phyloP scores from a whole-genome alignment of 92 coral and sea anemone species.

The Parazoanthus darwini region DNA sequence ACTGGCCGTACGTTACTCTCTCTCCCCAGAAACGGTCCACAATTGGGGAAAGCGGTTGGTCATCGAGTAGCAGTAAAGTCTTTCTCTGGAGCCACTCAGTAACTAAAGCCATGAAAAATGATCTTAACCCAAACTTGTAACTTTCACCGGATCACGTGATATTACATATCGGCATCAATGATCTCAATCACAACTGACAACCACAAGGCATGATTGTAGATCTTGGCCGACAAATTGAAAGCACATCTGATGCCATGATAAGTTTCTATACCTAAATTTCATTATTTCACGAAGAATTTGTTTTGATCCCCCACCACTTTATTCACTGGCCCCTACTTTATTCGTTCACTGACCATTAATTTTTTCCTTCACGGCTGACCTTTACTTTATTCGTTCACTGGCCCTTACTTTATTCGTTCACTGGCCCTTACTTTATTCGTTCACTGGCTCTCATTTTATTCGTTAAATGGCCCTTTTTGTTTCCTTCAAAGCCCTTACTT shows the following conservation, averaged over 20 bases:
- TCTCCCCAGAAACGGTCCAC: background rate
- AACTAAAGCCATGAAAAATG: slow-evolving; percentile 43
- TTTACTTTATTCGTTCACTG: no score
- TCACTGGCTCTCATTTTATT: no score
- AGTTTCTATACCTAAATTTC: no score
- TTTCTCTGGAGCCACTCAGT: slow-evolving; percentile 35
- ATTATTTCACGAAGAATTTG: no score
- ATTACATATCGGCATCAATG: slow-evolving; percentile 47
- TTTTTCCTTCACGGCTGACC: no score
- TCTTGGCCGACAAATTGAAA: slow-evolving; percentile 49
- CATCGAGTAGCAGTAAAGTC: slow-evolving; percentile 40
- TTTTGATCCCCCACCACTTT: no score
- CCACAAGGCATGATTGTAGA: slow-evolving; percentile 39
- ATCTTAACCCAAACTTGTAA: slow-evolving; percentile 31
- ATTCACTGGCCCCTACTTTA: background rate
- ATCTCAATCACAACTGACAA: slow-evolving; percentile 40
- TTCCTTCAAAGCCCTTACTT: no score
- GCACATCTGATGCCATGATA: background rate
- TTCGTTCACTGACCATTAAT: no score
- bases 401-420: no score
- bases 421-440: no score
- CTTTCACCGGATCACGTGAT: slow-evolving; percentile 25
- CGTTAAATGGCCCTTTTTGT: no score
- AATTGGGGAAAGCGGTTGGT: slow-evolving; percentile 25
- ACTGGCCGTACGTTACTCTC: no score